These are phyloP conservation scores for Emydoidea blandingii DNA, from an alignment of 2,797 vertebrate species.

Conservation along the genomic window DNA sequence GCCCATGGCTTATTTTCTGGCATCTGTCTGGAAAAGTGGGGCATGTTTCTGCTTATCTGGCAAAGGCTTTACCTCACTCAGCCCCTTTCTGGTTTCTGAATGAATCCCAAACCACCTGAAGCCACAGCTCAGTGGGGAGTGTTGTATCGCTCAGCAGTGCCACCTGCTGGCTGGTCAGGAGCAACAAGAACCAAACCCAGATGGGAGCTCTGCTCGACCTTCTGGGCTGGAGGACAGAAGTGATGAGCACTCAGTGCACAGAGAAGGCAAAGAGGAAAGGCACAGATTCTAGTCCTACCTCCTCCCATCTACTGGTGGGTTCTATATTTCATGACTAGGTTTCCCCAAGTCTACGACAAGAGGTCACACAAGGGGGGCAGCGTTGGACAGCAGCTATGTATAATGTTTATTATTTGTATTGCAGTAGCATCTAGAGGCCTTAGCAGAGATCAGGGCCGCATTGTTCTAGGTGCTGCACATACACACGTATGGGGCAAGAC, in stretches of 20 bases:
- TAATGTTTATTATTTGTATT: not conserved
- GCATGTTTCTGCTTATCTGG: not conserved
- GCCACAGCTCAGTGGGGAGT: not conserved
- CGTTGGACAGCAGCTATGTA: not conserved
- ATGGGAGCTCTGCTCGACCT: not conserved
- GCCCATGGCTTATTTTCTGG: not conserved
- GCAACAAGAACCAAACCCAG: not conserved
- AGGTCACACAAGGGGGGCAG: not conserved
- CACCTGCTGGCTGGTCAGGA: not conserved
- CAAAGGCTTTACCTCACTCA: not conserved
- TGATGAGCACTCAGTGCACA: not conserved
- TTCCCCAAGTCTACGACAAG: not conserved
- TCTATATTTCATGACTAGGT: not conserved
- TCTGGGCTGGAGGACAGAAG: not conserved
- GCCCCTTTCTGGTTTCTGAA: not conserved
- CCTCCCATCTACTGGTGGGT: too few species aligned
- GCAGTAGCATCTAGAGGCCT: not conserved
- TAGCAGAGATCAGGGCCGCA: not conserved
- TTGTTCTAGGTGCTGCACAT: not conserved
- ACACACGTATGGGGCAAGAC: too few species aligned
- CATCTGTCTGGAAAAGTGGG: not conserved
- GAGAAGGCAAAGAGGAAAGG: not conserved
- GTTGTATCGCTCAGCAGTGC: not conserved
- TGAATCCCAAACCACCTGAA: not conserved
- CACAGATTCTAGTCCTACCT: not conserved